Percentiles rank a stretch among this genome's conserved stretches.
phyloP scores from a whole-genome alignment of 2,797 vertebrate genomes.

The Tragopan temminckii region DNA sequence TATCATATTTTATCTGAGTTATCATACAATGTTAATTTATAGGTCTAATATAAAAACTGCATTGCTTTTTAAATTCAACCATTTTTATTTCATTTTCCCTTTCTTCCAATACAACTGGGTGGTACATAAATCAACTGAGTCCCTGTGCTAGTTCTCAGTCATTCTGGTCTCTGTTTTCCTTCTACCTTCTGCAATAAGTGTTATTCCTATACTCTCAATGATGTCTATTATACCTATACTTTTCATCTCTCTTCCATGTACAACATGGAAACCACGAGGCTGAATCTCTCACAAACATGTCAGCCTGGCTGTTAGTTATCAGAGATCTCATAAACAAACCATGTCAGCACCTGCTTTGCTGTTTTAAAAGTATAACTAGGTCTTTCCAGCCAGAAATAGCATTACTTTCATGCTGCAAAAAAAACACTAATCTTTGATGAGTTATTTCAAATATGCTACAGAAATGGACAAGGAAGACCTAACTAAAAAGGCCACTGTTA shows the following conservation, averaged over 20 bases:
- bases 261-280: not conserved
- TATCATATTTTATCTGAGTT: not conserved
- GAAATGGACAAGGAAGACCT: not conserved
- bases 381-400: not conserved
- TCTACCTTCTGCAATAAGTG: not conserved
- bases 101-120: not conserved
- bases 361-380: not conserved
- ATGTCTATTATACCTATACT: not conserved
- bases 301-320: not conserved
- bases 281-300: not conserved
- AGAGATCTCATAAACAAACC: not conserved
- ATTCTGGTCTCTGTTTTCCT: not conserved
- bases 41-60: not conserved
- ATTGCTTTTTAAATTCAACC: not conserved
- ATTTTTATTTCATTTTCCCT: not conserved
- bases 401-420: not conserved
- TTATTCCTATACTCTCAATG: not conserved
- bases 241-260: not conserved
- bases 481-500: not conserved
- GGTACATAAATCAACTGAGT: not conserved
- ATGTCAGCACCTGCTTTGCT: not conserved
- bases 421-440: not conserved
- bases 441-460: not conserved
- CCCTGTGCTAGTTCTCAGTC: not conserved
- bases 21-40: not conserved